Conservation (phyloP, 2,797 vertebrate genomes). For the Sebastes kiyomatsui region DNA sequence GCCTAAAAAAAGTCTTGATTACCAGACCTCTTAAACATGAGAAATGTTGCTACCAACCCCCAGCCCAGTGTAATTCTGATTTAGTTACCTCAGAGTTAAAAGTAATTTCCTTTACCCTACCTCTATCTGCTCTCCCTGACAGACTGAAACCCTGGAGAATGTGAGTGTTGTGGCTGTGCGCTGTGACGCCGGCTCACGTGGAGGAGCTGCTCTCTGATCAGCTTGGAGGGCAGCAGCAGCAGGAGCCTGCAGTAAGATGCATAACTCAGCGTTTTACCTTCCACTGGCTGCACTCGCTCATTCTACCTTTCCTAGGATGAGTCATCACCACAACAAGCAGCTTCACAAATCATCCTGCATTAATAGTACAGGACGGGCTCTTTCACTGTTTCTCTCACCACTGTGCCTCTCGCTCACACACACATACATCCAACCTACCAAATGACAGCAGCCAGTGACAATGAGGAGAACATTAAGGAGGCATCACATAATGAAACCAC, state of each 20-base stretch:
- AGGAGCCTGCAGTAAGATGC: constrained; percentile 57
- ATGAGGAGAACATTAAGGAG: constrained; percentile 16
- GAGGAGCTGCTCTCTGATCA: constrained; percentile 44
- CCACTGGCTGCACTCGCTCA: constrained; percentile 46
- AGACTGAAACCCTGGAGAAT: constrained; percentile 7
- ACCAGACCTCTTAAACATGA: neutral
- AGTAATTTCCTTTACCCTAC: neutral
- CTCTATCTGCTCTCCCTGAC: neutral
- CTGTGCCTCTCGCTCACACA: neutral
- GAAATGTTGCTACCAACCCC: neutral
- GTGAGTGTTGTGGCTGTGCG: neutral
- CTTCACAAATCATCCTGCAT: constrained; percentile 43
- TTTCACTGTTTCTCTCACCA: neutral
- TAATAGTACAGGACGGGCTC: constrained; percentile 26
- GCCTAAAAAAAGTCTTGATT: too few relatives aligned
- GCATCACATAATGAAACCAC: constrained; percentile 40
- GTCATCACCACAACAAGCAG: constrained; percentile 63
- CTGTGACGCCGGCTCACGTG: constrained; percentile 32
- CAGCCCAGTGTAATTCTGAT: neutral
- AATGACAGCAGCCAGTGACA: constrained; percentile 19
- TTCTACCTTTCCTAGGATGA: constrained; percentile 57
- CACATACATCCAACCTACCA: neutral
- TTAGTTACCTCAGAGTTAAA: neutral
- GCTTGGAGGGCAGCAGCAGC: constrained; percentile 30
- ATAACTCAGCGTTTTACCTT: constrained; percentile 69